These are phyloP conservation scores for Corbicula japonica DNA, from an alignment of 2,888 invertebrate genomes.

Conservation along the genomic window DNA sequence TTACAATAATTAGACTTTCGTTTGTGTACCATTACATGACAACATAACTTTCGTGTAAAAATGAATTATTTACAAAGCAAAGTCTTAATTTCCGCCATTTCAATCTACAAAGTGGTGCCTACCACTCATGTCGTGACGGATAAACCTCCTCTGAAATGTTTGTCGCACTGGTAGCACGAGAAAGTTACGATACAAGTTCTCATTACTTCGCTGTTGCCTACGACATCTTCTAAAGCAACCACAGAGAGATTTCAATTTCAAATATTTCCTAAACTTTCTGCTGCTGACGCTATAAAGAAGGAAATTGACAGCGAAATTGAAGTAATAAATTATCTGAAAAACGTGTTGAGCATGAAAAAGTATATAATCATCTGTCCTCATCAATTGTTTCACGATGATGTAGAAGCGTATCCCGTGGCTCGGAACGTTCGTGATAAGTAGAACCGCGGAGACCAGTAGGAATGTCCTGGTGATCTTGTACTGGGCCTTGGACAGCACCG, in stretches of 20 bases:
- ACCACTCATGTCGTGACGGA: neutral
- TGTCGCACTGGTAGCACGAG: conserved; percentile 16
- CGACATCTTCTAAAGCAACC: conserved; percentile 26
- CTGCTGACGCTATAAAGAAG: conserved; percentile 74
- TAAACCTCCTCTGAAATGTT: conserved; percentile 23
- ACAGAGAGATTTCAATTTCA: conserved; percentile 42
- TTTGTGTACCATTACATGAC: no score
- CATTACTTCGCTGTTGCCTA: conserved; percentile 10
- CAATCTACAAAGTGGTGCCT: no score
- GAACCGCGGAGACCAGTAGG: conserved; percentile 78
- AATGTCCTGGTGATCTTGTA: conserved; percentile 76
- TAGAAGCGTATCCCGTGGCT: conserved; percentile 80
- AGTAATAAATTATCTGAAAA: conserved; percentile 75
- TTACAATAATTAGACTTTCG: no score
- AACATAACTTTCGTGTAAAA: no score
- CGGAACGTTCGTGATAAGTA: conserved; percentile 79
- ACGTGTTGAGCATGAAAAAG: conserved; percentile 70
- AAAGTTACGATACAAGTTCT: conserved; percentile 34
- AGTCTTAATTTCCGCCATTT: no score
- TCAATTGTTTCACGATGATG: conserved; percentile 65
- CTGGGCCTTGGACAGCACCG: conserved; percentile 71
- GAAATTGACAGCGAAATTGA: conserved; percentile 77
- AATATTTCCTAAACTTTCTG: conserved; percentile 70
- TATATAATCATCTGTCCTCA: conserved; percentile 25
- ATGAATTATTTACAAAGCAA: no score